Evolutionary conservation across 2,888 invertebrate species (phyloP), one percentile per base, ranked within the genome.

Genomic region (Dicycla oo): DNA sequence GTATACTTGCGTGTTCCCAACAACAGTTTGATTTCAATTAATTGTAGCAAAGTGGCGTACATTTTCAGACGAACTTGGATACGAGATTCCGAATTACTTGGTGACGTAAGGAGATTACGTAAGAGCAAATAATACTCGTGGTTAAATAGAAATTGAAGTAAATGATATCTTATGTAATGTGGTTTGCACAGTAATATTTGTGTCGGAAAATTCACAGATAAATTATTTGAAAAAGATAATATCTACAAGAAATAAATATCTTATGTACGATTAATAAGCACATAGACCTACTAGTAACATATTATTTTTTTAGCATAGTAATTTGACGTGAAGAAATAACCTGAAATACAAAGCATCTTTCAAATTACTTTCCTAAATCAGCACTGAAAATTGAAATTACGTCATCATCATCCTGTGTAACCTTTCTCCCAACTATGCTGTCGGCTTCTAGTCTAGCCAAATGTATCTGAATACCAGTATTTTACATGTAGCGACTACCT

Each of bases 61-160:
- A 75, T 53, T 62, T 58, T 77, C 57, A 58, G 20, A 26, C 56
- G 51, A 69, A 58, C 26, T 69, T 40, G 30, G 23, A 58, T 75
- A 61, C 40, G 60, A 15, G 23, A 45, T 56, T n/a, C 40, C 7
- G 13, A 56, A 65, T 63, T 60, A 76, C 49, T 76, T 69, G 51
- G 47, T 57, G 57, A 74, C 45, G 49, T 0, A 23, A 10, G 26
- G 11, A 23, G 38, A 63, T 62, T 58, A 47, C 45, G 51, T 30
- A 8, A 20, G 18, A 53, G 78, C 51, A 75, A 77, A 77, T 69
- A 77, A 47, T 58, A 43, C 43, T 53, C 18, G 20, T 30, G 13
- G 47, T 69, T 62, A 20, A 62, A 58, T 53, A n/a, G 56, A 49
- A 56, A 47, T 40, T 0, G 26, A 20, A 40, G 26, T 11, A 34